Evolutionary conservation across 35 echinoderm and acorn worm genomes (phyloP).

Genomic region (Apostichopus japonicus): DNA sequence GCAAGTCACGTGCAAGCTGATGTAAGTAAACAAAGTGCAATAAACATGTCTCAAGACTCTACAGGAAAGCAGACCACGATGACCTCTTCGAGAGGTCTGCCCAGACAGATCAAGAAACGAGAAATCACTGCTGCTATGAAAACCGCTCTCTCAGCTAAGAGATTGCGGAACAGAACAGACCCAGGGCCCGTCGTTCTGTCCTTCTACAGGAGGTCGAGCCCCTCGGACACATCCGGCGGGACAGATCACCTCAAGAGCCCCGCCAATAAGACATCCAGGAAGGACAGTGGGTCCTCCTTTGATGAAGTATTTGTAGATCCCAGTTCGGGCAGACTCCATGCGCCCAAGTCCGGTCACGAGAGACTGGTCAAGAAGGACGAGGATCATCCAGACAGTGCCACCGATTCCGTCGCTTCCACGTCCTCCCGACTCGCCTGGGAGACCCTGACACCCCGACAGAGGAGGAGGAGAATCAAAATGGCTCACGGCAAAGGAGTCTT

Average conservation of each 20-base stretch:
- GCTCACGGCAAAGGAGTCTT: constrained; percentile 37
- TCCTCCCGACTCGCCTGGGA: constrained; percentile 90
- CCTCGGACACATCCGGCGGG: constrained; percentile 44
- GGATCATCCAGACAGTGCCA: constrained; percentile 63
- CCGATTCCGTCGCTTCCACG: constrained; percentile 40
- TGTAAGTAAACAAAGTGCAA: constrained; percentile 55
- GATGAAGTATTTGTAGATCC: constrained; percentile 47
- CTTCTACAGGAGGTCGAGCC: constrained; percentile 48
- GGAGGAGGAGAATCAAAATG: constrained; percentile 81
- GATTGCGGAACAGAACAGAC: constrained; percentile 77
- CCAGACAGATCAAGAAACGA: constrained; percentile 43
- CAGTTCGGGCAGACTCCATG: constrained; percentile 21
- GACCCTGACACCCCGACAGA: constrained; percentile 80
- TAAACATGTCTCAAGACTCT: constrained; percentile 31
- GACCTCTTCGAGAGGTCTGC: constrained; percentile 20
- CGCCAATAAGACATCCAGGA: not conserved
- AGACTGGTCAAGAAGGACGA: constrained; percentile 44
- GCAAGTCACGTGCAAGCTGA: constrained; percentile 49
- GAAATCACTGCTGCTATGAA: constrained; percentile 64
- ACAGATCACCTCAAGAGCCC: constrained; percentile 32
- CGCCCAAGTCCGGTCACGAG: constrained; percentile 17
- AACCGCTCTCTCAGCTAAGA: constrained; percentile 58
- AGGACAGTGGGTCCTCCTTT: constrained; percentile 47
- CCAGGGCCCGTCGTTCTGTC: constrained; percentile 65
- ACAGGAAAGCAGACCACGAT: not conserved